Base-by-base conservation (phyloP, 1,140 invertebrate species). In the Tetranychus cinnabarinus region DNA sequence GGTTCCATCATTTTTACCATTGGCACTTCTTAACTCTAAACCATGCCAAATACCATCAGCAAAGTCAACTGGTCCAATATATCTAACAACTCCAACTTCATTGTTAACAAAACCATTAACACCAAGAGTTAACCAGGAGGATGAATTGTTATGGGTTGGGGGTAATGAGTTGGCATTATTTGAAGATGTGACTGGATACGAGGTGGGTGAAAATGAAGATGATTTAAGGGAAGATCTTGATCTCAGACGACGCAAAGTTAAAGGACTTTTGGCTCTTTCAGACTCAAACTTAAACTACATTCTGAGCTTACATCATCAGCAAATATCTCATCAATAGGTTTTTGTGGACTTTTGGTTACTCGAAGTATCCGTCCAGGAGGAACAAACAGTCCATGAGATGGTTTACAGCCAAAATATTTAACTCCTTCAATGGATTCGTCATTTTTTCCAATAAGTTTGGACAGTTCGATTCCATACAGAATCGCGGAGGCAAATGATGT, bases 391-490 rank as follows among this genome's bases (percentile, higher is more conserved):
- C 92, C 93, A 72, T 84, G 85, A 68, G 86, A 84, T 33, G 85
- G 82, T 61, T 80, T 78, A 72, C 92, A 97, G 64, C 86, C 81
- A 75, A 97, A 97, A 75, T 97, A 97, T 75, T 90, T 92, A 73
- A 54, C 66, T 8, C 76, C 90, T 65, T 81, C 85, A 48, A 97
- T 88, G 50, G 86, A 84, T 52, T 91, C 91, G 74, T 97, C 90
- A 75, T 97, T 97, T 73, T 95, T 62, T 2, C 92, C 92, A 61
- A 84, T 73, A 1, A 88, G 82, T 62, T 93, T 88, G 70, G 95
- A 89, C 63, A 97, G 75, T 73, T 96, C 89, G 33, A 97, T 84
- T 13, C 92, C 92, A 62, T 86, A 90, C 90, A 89, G 96, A 66
- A 88, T 81, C 15, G 90, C 90, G 33, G 80, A 70, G 10, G 89